Evolutionary conservation across 2,888 invertebrate genomes (phyloP), one percentile per base, ranked within the genome.

Genomic region (Hirtodrosophila trivittata): DNA sequence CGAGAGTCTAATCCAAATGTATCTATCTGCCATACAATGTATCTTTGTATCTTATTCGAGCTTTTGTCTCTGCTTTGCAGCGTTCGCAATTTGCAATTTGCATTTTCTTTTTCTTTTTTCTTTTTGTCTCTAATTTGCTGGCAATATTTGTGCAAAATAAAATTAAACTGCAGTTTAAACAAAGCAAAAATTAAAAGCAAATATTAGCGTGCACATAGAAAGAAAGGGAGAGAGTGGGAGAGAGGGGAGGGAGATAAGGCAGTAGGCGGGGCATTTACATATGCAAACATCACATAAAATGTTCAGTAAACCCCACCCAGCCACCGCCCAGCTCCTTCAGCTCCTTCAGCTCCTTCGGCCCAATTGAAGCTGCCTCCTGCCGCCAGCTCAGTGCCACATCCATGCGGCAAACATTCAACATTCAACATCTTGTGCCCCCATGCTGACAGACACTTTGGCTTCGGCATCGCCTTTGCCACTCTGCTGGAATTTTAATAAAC

Each of bases 141-240:
- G 81, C 76, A 70, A 84, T 81, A 88, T 86, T 88, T 87, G 81
- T 87, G 76, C 73, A 88, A 88, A 87, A 86, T 88, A 82, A 80
- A 77, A 87, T 88, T 86, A 86, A 86, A 86, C 87, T 86, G 82
- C 86, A 86, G 87, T 83, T 87, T 77, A 88, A 86, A 88, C 87
- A 86, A 87, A 86, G 88, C 87, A 83, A 88, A 88, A 86, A 88
- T 86, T 86, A 86, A 86, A 86, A 88, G 71, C 84, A 88, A 86
- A 86, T 86, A 88, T 86, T 87, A 77, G 80, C 80, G 66, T 8
- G 62, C 55, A 55, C 54, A 71, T 55, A 63, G 70, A 75, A 39
- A 33, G 35, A 30, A 41, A 62, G 30, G 6, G 45, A 25, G 50
- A 9, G 1, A 25, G 41, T 2, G 28, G 7, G n/a, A 28, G 28